phyloP scores from a whole-genome alignment of 2,888 invertebrate species.

The Tenodera sinensis region DNA sequence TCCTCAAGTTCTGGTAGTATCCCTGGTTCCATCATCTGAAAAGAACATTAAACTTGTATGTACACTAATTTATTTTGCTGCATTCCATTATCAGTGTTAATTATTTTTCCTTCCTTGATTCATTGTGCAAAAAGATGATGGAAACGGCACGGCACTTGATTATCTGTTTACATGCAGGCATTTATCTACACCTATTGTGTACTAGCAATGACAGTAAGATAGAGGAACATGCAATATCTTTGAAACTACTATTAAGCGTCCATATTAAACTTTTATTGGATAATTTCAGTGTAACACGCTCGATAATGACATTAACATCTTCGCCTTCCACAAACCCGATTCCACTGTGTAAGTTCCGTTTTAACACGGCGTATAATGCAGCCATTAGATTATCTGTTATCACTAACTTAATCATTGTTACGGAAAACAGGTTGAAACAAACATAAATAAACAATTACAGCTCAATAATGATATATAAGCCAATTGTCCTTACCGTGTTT shows the following conservation, averaged over 20 bases:
- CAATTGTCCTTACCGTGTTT: constrained; percentile 31
- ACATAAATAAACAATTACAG: not conserved
- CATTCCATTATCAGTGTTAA: not conserved
- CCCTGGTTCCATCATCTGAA: constrained; percentile 40
- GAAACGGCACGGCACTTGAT: not conserved
- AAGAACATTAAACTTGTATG: not conserved
- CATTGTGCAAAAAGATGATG: not conserved
- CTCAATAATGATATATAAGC: not conserved
- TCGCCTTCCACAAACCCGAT: not conserved
- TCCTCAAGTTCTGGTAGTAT: constrained; percentile 65
- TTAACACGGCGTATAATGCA: not conserved
- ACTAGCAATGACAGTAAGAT: not conserved
- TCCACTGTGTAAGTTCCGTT: not conserved
- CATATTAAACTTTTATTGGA: not conserved
- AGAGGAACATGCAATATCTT: not conserved
- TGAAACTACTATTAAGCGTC: not conserved
- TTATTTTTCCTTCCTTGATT: not conserved
- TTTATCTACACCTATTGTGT: not conserved
- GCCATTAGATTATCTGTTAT: not conserved
- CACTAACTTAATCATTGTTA: not conserved
- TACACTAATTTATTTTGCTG: not conserved
- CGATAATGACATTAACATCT: not conserved
- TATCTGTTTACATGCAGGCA: not conserved
- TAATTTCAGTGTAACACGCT: not conserved
- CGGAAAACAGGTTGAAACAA: not conserved